Percentiles rank a stretch among this genome's conserved stretches.
phyloP scores from a whole-genome alignment of 2,888 invertebrate genomes.

The Dichetophora obliterata region DNA sequence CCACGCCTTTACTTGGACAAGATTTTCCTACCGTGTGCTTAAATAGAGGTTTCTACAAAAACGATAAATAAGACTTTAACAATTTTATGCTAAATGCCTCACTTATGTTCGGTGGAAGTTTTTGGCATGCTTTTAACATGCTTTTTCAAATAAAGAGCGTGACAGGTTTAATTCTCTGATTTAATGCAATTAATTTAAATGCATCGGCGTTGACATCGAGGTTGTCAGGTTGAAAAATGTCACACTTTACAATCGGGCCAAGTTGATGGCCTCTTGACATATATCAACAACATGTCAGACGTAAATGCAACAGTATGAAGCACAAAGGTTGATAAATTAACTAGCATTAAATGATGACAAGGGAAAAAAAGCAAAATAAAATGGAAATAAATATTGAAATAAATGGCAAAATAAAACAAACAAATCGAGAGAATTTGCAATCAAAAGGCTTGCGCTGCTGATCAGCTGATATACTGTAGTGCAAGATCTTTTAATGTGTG shows the following conservation, averaged over 20 bases:
- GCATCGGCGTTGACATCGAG: too few relatives aligned
- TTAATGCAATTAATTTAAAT: conserved; percentile 3
- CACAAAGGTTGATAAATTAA: conserved; percentile 14
- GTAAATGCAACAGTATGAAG: conserved; percentile 47
- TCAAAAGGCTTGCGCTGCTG: neutral
- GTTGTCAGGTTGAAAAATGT: neutral
- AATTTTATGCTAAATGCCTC: too few relatives aligned
- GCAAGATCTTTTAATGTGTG: neutral
- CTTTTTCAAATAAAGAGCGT: too few relatives aligned
- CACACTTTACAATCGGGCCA: conserved; percentile 8
- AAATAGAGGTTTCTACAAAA: too few relatives aligned
- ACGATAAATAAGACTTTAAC: too few relatives aligned
- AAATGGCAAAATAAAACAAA: neutral
- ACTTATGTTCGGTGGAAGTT: too few relatives aligned
- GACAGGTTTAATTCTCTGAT: neutral
- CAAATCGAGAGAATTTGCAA: neutral
- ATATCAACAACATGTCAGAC: conserved; percentile 50
- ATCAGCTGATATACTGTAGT: neutral
- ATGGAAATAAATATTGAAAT: too few relatives aligned
- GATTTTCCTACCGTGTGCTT: too few relatives aligned
- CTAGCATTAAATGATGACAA: neutral
- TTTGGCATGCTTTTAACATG: too few relatives aligned
- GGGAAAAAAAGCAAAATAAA: neutral
- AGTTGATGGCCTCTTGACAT: conserved; percentile 38
- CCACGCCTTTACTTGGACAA: too few relatives aligned